These are phyloP conservation scores for Tachina grossa DNA, from an alignment of 2,888 invertebrate species.

Conservation along the genomic window DNA sequence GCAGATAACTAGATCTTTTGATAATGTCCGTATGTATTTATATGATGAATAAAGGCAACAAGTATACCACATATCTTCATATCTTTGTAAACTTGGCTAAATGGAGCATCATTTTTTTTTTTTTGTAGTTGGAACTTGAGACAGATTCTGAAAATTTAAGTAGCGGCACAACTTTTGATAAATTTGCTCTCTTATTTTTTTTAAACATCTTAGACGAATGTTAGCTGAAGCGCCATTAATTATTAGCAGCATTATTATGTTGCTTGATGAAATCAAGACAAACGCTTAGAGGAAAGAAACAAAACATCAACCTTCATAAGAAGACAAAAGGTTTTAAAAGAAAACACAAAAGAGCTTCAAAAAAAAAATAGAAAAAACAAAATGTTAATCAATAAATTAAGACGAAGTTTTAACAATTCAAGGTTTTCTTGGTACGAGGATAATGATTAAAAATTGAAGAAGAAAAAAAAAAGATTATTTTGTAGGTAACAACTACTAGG, in stretches of 20 bases:
- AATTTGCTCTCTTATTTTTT: constrained; percentile 8
- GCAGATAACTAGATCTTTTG: constrained; percentile 38
- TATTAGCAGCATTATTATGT: constrained; percentile 55
- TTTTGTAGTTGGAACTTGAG: constrained; percentile 25
- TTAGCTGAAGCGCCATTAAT: constrained; percentile 65
- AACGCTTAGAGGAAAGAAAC: background rate
- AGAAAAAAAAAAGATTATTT: constrained; percentile 20
- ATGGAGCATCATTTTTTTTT: constrained; percentile 27
- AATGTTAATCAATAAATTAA: constrained; percentile 69
- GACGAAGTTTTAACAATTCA: constrained; percentile 69
- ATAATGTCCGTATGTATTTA: background rate
- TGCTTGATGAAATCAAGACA: constrained; percentile 62
- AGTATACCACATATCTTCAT: constrained; percentile 62
- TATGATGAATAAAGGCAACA: constrained; percentile 44
- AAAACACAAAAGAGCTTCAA: background rate
- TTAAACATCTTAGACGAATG: constrained; percentile 40
- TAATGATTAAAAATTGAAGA: constrained; percentile 40
- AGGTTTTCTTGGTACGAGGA: constrained; percentile 65
- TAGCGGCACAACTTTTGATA: constrained; percentile 68
- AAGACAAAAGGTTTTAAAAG: constrained; percentile 10
- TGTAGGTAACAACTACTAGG: constrained; percentile 23
- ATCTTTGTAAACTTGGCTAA: constrained; percentile 50
- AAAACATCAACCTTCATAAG: constrained; percentile 37
- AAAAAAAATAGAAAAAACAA: constrained; percentile 47
- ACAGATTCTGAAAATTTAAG: constrained; percentile 46